Percentiles rank a stretch among this genome's conserved stretches.
Evolutionary conservation across 2,113 vertebrate species (phyloP).

Genomic region (Alouatta palliata): DNA sequence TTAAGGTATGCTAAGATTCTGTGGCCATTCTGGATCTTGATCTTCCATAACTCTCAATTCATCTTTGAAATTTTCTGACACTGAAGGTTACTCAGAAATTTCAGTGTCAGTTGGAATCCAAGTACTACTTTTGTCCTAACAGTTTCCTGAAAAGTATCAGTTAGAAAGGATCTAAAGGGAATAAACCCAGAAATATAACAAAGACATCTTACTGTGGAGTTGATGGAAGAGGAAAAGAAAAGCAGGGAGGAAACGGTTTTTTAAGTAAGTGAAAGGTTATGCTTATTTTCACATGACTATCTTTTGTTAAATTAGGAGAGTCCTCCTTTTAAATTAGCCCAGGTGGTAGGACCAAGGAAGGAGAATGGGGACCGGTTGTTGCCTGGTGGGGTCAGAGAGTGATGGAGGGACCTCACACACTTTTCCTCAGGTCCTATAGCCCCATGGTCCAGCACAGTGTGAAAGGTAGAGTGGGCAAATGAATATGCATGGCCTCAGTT

Average conservation of each 20-base stretch:
- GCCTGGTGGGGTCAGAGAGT: background rate
- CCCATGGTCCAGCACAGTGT: background rate
- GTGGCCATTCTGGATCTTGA: background rate
- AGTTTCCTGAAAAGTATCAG: background rate
- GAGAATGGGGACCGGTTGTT: background rate
- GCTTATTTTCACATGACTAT: background rate
- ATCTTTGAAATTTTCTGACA: background rate
- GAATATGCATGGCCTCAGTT: fast-evolving
- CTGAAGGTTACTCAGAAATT: background rate
- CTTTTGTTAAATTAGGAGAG: background rate
- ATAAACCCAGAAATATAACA: background rate
- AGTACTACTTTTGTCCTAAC: background rate
- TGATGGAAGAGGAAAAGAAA: background rate
- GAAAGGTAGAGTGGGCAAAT: background rate
- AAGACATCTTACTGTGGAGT: background rate
- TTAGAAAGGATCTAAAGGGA: background rate
- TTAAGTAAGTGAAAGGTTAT: background rate
- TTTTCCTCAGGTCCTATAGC: background rate
- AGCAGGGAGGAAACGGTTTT: background rate
- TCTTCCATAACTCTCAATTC: background rate
- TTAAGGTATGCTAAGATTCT: background rate
- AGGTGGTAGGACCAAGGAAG: background rate
- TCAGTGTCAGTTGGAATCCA: background rate
- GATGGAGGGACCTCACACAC: background rate
- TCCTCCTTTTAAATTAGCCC: background rate